These are phyloP conservation scores for Phymanthus crucifer DNA, from an alignment of 92 coral and sea anemone genomes.

Conservation along the genomic window DNA sequence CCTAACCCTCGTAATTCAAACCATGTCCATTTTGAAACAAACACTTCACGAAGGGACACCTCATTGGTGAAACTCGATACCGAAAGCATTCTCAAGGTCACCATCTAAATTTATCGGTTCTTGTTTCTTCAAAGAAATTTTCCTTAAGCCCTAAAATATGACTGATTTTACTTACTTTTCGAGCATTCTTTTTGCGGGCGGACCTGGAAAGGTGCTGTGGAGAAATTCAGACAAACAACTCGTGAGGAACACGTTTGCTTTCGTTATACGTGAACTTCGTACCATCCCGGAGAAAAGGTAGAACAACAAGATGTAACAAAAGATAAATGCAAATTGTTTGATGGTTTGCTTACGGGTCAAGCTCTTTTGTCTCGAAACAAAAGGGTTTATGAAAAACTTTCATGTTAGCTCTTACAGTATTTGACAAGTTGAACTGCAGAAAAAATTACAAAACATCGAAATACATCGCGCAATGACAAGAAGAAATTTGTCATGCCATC, in stretches of 20 bases:
- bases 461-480: not conserved
- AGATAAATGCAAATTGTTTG: conserved; percentile 10
- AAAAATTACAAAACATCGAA: not conserved
- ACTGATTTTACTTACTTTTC: conserved; percentile 15
- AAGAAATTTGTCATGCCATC: not conserved
- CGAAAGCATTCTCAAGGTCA: conserved; percentile 5
- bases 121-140: no score
- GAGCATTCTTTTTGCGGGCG: conserved; percentile 9
- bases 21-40: not conserved
- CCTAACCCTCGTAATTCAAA: not conserved
- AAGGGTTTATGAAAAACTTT: not conserved
- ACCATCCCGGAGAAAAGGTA: not conserved
- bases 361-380: not conserved
- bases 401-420: not conserved
- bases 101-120: not conserved
- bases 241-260: not conserved
- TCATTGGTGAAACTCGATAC: not conserved
- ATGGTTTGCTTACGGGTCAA: conserved; percentile 15
- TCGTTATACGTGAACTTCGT: not conserved
- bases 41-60: not conserved
- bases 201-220: conserved; percentile 36
- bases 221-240: conserved; percentile 6
- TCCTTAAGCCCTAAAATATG: not conserved
- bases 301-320: conserved; percentile 13
- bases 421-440: not conserved